Conservation (phyloP, 2,888 invertebrate species). For the Cantharis lateralis region DNA sequence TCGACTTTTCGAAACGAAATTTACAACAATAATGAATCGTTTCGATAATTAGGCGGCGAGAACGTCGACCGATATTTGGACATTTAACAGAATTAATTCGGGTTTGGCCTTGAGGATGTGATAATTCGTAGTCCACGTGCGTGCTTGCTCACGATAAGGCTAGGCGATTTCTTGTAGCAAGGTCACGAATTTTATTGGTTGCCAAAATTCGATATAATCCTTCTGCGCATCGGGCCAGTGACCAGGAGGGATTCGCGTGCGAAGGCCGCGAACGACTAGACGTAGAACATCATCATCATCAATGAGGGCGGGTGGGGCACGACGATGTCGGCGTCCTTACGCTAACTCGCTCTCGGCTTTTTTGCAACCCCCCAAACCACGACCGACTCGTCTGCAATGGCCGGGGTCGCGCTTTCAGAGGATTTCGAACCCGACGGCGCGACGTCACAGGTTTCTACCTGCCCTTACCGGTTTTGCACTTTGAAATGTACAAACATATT, state of each 20-base stretch:
- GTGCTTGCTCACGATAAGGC: conserved; percentile 5
- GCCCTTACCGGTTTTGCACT: not conserved
- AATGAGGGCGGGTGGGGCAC: conserved; percentile 18
- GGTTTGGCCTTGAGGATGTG: conserved; percentile 12
- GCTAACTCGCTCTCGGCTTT: not conserved
- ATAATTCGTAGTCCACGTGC: conserved; percentile 22
- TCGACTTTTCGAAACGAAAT: not conserved
- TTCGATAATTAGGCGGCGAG: not conserved
- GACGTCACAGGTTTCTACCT: not conserved
- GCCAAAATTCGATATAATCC: conserved; percentile 30
- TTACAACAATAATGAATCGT: not conserved
- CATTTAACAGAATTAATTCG: not conserved
- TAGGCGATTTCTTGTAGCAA: conserved; percentile 16
- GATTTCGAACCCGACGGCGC: not conserved
- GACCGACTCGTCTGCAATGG: conserved; percentile 6
- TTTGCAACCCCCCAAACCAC: conserved; percentile 2
- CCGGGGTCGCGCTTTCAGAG: not conserved
- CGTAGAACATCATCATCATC: conserved; percentile 14
- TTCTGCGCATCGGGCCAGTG: conserved; percentile 52
- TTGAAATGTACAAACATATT: not conserved
- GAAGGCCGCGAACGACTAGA: conserved; percentile 30
- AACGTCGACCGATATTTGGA: not conserved
- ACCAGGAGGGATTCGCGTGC: conserved; percentile 42
- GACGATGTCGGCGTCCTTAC: conserved; percentile 6
- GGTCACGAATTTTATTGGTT: conserved; percentile 33